Evolutionary conservation across 64 coral and sea anemone genomes (phyloP).

Genomic region (Astreopora myriophthalma): DNA sequence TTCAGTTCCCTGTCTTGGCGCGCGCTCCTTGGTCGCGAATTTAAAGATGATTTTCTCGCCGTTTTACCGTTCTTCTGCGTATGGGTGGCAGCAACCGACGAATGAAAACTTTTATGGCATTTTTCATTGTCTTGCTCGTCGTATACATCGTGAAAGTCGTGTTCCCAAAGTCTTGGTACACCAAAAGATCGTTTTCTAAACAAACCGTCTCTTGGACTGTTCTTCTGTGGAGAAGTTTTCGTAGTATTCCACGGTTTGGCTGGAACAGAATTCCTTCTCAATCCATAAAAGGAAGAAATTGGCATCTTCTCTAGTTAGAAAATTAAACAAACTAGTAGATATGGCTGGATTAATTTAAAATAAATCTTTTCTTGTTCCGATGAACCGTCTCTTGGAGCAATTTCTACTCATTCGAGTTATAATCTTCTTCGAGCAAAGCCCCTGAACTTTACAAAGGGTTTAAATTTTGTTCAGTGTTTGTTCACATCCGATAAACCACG

Average conservation of each 20-base stretch:
- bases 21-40: neutral
- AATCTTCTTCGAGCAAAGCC: too few species aligned
- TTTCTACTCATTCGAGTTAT: too few species aligned
- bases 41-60: neutral
- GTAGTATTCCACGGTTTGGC: conserved; percentile 8
- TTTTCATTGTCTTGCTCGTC: neutral
- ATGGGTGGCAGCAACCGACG: neutral
- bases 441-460: neutral
- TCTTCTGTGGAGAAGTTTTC: neutral
- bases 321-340: neutral
- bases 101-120: neutral
- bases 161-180: neutral
- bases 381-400: neutral
- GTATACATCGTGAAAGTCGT: neutral
- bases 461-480: neutral
- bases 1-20: neutral
- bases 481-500: neutral
- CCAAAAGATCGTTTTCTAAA: neutral
- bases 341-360: neutral
- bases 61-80: neutral
- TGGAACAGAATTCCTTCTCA: conserved; percentile 18
- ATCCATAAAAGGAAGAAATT: conserved; percentile 36
- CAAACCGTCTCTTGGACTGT: neutral
- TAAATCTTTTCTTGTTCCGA: neutral
- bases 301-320: neutral